These are phyloP conservation scores for Rhynchonycteris naso DNA, from an alignment of 2,797 vertebrate genomes.

Conservation along the genomic window DNA sequence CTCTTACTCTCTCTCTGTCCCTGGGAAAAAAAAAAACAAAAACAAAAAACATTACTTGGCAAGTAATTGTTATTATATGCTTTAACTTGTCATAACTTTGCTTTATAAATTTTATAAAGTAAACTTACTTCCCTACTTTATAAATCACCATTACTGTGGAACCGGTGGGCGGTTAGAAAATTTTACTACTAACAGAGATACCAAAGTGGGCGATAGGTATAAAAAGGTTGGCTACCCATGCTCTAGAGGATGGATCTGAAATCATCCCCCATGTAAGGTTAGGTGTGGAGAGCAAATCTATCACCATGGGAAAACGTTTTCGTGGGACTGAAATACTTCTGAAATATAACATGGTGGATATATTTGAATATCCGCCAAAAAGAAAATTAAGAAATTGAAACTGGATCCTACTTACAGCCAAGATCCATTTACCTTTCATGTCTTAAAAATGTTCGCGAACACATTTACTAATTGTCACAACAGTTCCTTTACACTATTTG, in stretches of 20 bases:
- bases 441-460: constrained; percentile 37
- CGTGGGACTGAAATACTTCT: not conserved
- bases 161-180: too few species aligned
- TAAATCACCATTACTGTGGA: too few species aligned
- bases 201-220: too few species aligned
- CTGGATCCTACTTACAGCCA: not conserved
- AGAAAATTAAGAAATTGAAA: constrained; percentile 26
- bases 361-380: not conserved
- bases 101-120: too few species aligned
- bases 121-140: too few species aligned
- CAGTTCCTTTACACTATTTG: constrained; percentile 39
- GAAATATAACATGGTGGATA: not conserved
- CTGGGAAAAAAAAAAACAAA: too few species aligned
- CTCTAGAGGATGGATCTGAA: not conserved
- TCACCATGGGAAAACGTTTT: not conserved
- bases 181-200: too few species aligned
- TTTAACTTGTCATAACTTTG: too few species aligned
- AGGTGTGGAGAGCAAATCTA: not conserved
- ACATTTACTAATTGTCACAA: constrained; percentile 62
- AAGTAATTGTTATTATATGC: too few species aligned
- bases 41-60: too few species aligned
- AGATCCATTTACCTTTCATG: constrained; percentile 32
- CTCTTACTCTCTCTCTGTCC: too few species aligned
- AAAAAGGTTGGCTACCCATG: too few species aligned
- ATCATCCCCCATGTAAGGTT: not conserved